Base-by-base conservation (phyloP, 2,113 vertebrate genomes). In the Micronycteris hirsuta region DNA sequence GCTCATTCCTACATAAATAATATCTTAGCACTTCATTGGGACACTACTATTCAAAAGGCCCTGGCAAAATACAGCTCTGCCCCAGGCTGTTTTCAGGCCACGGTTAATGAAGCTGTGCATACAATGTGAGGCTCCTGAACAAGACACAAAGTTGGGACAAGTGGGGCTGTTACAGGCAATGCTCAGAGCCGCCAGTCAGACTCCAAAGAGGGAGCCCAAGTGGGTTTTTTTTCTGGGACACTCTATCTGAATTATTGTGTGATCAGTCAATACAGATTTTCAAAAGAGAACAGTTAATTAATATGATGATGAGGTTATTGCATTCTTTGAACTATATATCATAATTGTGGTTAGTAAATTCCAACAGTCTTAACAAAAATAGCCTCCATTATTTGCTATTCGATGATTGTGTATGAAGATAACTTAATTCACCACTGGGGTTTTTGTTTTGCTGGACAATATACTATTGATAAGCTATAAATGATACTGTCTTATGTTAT, bases 1-100 rank as follows among this genome's bases (percentile, higher is more conserved):
- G 31, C 89, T 98, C 80, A 94, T 96, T 98, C 82, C 98, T 97
- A 98, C 96, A 98, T 98, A 99, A 98, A 98, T 98, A 98, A 97
- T 95, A 98, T 97, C 98, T 98, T 98, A 98, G 98, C 91, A 98
- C 97, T 98, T 98, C 85, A 97, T 91, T 94, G 98, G 98, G 97
- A 98, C 96, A 97, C 93, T 96, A 93, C 65, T 82, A 65, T 97
- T 98, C 84, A 97, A 95, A 96, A 97, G 96, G 93, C 95, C 96
- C 97, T 96, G 82, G 83, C 41, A 38, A 95, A 71, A 89, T 47
- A 31, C 54, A 97, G 96, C 94, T 97, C 96, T 92, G 98, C 86
- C 86, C 95, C 94, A 85, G 93, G 96, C 28, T 93, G 91, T 84
- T 73, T 80, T 71, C 74, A 97, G 97, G 97, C 97, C 45, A 41